Evolutionary conservation across 2,888 invertebrate genomes (phyloP).

Genomic region (Portevinia maculata): DNA sequence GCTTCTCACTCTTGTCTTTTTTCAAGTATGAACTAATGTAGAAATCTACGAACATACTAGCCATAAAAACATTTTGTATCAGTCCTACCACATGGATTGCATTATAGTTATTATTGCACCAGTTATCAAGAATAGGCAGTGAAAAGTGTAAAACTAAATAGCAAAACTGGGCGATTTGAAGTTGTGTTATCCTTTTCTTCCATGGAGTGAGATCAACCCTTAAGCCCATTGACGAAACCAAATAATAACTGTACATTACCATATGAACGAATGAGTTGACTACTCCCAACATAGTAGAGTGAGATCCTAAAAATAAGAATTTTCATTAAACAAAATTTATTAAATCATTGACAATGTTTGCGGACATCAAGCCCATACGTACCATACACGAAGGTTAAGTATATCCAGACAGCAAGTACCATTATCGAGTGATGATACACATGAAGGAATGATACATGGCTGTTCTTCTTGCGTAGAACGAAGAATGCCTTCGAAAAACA

Average conservation of each 20-base stretch:
- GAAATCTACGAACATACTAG: constrained; percentile 77
- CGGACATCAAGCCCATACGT: too few relatives aligned
- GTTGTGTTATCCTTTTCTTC: constrained; percentile 91
- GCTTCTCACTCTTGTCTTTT: constrained; percentile 52
- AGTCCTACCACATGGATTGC: constrained; percentile 38
- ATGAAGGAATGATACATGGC: constrained; percentile 90
- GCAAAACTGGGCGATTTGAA: constrained; percentile 90
- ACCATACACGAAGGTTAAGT: constrained; percentile 84
- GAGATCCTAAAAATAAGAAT: constrained; percentile 84
- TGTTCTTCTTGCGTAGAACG: constrained; percentile 89
- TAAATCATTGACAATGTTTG: too few relatives aligned
- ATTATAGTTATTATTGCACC: constrained; percentile 59
- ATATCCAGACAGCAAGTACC: constrained; percentile 86
- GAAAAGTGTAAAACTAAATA: constrained; percentile 84
- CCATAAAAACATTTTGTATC: constrained; percentile 76
- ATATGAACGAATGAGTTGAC: constrained; percentile 90
- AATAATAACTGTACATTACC: constrained; percentile 91
- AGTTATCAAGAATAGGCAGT: constrained; percentile 74
- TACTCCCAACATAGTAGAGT: constrained; percentile 86
- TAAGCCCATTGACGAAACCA: constrained; percentile 88
- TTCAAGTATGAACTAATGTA: constrained; percentile 76
- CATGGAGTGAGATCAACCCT: constrained; percentile 87
- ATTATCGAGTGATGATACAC: constrained; percentile 92
- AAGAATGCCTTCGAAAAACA: constrained; percentile 84
- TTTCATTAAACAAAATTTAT: neutral